These are phyloP conservation scores for Saccostrea glomerata DNA, from an alignment of 1,140 invertebrate species.

Conservation along the genomic window DNA sequence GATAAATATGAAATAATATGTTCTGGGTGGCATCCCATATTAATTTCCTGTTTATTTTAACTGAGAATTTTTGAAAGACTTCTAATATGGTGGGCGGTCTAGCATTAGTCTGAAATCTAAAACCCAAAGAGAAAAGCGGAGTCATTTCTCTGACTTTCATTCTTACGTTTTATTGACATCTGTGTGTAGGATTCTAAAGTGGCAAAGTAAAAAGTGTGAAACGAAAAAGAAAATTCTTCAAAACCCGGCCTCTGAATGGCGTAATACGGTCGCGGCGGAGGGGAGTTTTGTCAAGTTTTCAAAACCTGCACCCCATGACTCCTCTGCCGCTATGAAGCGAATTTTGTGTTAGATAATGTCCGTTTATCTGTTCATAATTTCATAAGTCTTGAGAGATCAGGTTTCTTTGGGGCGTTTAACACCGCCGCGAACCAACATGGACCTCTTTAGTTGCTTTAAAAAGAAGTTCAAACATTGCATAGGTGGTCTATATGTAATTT, in stretches of 20 bases:
- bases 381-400: slow-evolving; percentile 47
- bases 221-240: slow-evolving; percentile 33
- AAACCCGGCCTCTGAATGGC: not conserved
- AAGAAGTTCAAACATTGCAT: slow-evolving; percentile 34
- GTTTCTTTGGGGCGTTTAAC: slow-evolving; percentile 45
- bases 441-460: not conserved
- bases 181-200: not conserved
- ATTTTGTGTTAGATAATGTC: slow-evolving; percentile 42
- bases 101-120: slow-evolving; percentile 8
- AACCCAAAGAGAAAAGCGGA: not conserved
- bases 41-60: slow-evolving; percentile 39
- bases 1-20: slow-evolving; percentile 9
- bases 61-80: not conserved
- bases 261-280: not conserved
- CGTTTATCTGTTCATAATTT: slow-evolving; percentile 53
- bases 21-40: slow-evolving; percentile 29
- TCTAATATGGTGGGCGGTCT: slow-evolving; percentile 14
- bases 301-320: slow-evolving; percentile 21
- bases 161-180: slow-evolving; percentile 16
- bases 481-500: slow-evolving; percentile 27
- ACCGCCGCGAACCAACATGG: not conserved
- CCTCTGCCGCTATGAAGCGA: not conserved
- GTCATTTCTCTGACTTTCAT: slow-evolving; percentile 21
- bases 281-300: slow-evolving; percentile 24
- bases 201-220: slow-evolving; percentile 8